Evolutionary conservation across 2,797 vertebrate species (phyloP), one percentile per base, ranked within the genome.

Genomic region (Todus mexicanus): DNA sequence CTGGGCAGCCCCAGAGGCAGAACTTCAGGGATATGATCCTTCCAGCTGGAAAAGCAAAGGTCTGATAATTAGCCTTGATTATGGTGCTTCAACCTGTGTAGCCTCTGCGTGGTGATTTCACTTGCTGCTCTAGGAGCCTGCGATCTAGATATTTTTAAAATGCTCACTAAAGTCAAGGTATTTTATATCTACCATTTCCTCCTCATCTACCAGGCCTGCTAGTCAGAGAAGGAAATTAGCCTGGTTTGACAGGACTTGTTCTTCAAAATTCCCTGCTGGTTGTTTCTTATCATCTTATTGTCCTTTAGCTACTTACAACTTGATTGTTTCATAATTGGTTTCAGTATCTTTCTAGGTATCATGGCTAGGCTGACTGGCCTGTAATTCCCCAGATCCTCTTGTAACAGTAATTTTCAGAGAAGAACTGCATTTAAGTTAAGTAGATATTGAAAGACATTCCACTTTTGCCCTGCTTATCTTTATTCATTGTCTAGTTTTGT

Each of bases 291-390:
- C 93, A 91, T 78, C 84, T 91, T 92, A 87, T 84, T 77, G 75
- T 96, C 88, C 89, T 96, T 94, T 91, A 92, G 87, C 84, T 93
- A 60, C 89, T 95, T 92, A 66, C 54, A 92, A 88, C 96, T 93
- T 84, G 95, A 95, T 93, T 91, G 89, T 92, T 92, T 90, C 73
- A 64, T 95, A 95, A 96, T 96, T 97, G 95, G 90, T 95, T 97
- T 94, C 90, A 90, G 89, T 92, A 92, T 96, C 93, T 95, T 90
- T 84, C 76, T 79, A 90, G 81, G 87, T 94, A 97, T 97, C 81
- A 76, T 35, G 15, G 91, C 83, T 89, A 92, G 83, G 78, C 87
- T 92, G 90, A 82, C 83, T 94, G 86, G 83, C 82, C 92, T 89
- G 61, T 94, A 97, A 97, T 95, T 93, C 94, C 89, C 94, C 69